Evolutionary conservation across 1,140 invertebrate genomes (phyloP).

Genomic region (Akabosia matsudoensis): DNA sequence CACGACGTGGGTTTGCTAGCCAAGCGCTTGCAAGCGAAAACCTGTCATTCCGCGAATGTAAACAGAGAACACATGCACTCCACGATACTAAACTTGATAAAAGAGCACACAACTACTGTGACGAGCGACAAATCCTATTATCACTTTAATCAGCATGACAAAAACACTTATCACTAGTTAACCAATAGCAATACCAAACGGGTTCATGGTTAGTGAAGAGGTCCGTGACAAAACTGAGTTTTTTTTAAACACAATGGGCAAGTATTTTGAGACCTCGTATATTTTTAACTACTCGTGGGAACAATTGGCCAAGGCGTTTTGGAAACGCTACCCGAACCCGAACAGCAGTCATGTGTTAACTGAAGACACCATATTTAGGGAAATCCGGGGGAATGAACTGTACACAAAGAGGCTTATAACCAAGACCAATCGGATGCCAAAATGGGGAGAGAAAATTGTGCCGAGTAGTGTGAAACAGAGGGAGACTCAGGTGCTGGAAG

Average conservation of each 20-base stretch:
- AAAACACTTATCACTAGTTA: too few relatives aligned
- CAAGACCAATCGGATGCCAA: constrained; percentile 85
- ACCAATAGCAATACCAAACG: too few relatives aligned
- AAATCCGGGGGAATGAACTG: constrained; percentile 67
- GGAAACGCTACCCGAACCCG: constrained; percentile 89
- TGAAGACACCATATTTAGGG: constrained; percentile 79
- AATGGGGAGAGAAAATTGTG: constrained; percentile 86
- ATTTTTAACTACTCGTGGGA: constrained; percentile 84
- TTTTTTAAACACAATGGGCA: constrained; percentile 51
- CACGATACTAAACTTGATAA: too few relatives aligned
- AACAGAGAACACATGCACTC: too few relatives aligned
- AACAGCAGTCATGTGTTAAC: constrained; percentile 85
- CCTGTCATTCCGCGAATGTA: too few relatives aligned
- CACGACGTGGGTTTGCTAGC: too few relatives aligned
- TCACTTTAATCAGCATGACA: too few relatives aligned
- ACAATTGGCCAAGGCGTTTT: constrained; percentile 83
- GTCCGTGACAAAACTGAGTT: too few relatives aligned
- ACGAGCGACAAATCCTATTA: too few relatives aligned
- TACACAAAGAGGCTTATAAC: constrained; percentile 78
- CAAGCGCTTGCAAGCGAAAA: too few relatives aligned
- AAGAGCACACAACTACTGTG: too few relatives aligned
- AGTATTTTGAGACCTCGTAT: constrained; percentile 69
- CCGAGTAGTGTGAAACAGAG: constrained; percentile 60
- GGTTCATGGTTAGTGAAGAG: too few relatives aligned
- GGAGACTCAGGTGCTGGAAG: constrained; percentile 81